A percentile compares a stretch with the other conserved stretches of the same genome.
Evolutionary conservation across 2,888 invertebrate genomes (phyloP).

Genomic region (Cantharis nigra): DNA sequence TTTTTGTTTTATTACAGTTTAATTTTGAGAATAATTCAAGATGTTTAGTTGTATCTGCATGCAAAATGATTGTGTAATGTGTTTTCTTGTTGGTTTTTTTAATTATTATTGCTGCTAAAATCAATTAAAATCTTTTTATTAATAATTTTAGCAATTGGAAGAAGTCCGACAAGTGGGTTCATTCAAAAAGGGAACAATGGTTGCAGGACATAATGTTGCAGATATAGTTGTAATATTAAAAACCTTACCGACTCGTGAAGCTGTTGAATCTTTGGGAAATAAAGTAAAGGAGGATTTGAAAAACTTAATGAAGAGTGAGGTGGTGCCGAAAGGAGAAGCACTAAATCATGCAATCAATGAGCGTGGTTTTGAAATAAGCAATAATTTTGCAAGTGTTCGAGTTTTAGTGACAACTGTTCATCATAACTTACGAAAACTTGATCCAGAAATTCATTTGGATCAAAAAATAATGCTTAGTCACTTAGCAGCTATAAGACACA

Average conservation of each 20-base stretch:
- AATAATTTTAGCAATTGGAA: constrained; percentile 73
- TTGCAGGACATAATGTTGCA: constrained; percentile 92
- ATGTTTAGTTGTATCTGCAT: too few species aligned
- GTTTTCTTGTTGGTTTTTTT: too few species aligned
- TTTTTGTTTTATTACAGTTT: too few species aligned
- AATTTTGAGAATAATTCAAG: too few species aligned
- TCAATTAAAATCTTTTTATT: not conserved
- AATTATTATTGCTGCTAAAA: too few species aligned
- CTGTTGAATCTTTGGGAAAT: constrained; percentile 88
- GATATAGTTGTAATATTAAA: constrained; percentile 97
- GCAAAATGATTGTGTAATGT: too few species aligned
- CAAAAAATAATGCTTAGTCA: constrained; percentile 84
- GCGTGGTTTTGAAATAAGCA: constrained; percentile 87
- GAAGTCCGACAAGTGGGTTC: constrained; percentile 97
- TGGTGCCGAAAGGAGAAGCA: constrained; percentile 65
- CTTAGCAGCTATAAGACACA: constrained; percentile 91
- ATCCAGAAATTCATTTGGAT: constrained; percentile 81
- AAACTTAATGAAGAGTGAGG: constrained; percentile 66
- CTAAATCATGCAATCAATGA: constrained; percentile 65
- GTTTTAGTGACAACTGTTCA: constrained; percentile 93
- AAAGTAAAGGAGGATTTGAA: constrained; percentile 89
- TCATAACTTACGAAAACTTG: constrained; percentile 90
- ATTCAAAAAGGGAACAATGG: constrained; percentile 97
- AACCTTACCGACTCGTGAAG: constrained; percentile 93
- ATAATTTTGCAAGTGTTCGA: constrained; percentile 82